These are phyloP conservation scores for Nothobranchius furzeri DNA, from an alignment of 2,113 vertebrate genomes.

Conservation along the genomic window DNA sequence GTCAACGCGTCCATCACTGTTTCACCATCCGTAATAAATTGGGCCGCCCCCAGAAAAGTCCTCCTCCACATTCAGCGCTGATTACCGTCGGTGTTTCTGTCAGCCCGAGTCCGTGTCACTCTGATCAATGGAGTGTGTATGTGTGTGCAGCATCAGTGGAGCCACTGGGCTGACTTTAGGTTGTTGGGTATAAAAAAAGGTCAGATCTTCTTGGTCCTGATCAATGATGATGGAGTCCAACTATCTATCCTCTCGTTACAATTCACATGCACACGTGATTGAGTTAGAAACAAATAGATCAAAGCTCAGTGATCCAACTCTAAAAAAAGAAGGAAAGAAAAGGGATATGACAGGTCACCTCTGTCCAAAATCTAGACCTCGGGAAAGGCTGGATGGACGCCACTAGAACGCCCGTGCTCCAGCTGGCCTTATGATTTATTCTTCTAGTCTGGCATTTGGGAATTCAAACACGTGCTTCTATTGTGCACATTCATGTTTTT, in stretches of 20 bases:
- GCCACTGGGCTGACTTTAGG: constrained; percentile 54
- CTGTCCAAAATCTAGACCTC: constrained; percentile 26
- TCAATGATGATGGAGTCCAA: constrained; percentile 68
- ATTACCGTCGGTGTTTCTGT: constrained; percentile 73
- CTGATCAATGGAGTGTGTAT: constrained; percentile 62
- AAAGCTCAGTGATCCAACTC: constrained; percentile 47
- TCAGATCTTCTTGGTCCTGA: constrained; percentile 57
- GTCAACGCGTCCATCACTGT: constrained; percentile 57
- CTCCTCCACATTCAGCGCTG: constrained; percentile 59
- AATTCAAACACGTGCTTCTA: constrained; percentile 60
- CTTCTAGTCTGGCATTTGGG: constrained; percentile 9
- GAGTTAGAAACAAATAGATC: constrained; percentile 43
- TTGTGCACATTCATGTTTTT: constrained; percentile 15
- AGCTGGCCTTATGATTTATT: constrained; percentile 27
- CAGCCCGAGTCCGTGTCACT: constrained; percentile 62
- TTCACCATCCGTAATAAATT: constrained; percentile 57
- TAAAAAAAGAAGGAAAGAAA: constrained; percentile 26
- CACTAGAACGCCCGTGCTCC: constrained; percentile 42
- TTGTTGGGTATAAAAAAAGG: constrained; percentile 56
- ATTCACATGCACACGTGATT: neutral
- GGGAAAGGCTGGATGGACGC: constrained; percentile 19
- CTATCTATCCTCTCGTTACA: constrained; percentile 46
- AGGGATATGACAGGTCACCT: constrained; percentile 60
- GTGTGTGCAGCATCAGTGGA: constrained; percentile 50
- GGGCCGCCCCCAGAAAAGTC: constrained; percentile 49